Evolutionary conservation across 1,140 invertebrate genomes (phyloP), one percentile per base, ranked within the genome.

Genomic region (Panagrolaimus sp.): DNA sequence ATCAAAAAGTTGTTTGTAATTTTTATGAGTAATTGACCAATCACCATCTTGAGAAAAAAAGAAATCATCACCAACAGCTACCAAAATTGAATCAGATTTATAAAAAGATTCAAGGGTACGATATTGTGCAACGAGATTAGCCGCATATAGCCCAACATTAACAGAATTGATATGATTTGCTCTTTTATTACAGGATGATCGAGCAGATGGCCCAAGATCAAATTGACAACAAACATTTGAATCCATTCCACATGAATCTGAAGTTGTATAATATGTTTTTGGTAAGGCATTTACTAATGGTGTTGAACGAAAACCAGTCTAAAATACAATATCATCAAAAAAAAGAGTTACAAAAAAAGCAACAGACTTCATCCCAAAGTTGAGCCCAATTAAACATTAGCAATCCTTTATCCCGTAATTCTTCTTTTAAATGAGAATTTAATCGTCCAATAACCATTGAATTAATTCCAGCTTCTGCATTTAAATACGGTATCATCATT

Each of bases 1-100:
- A 71, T 92, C 88, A 53, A 93, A 89, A 23, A 96, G 85, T 75
- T 89, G 88, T 77, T 91, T 90, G 82, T 94, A 96, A 82, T 94
- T 95, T 9, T 86, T 87, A 79, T 93, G 93, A 80, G 63, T 75
- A 20, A 62, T 25, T 8, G 31, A 63, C 23, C 45, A 74, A 42
- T 74, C 72, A 4, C 47, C 46, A 9, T 13, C 5, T 3, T 53
- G 9, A 11, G 25, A 42, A 42, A 76, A 74, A 65, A 70, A 74
- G 66, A 74, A 74, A 43, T 74, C 72, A 57, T 74, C 72, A 23
- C 72, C 72, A 48, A 74, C 71, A 7, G 72, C 25, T 16, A 74
- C 72, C 20, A 74, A 61, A 14, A 74, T 5, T 20, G 66, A 45
- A 44, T 70, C 38, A 11, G 14, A 45, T 14, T 57, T 38, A 45